Percentiles rank a stretch among this genome's conserved stretches.
Conservation (phyloP, 1,140 invertebrate species). For the Neotoxoptera formosana region DNA sequence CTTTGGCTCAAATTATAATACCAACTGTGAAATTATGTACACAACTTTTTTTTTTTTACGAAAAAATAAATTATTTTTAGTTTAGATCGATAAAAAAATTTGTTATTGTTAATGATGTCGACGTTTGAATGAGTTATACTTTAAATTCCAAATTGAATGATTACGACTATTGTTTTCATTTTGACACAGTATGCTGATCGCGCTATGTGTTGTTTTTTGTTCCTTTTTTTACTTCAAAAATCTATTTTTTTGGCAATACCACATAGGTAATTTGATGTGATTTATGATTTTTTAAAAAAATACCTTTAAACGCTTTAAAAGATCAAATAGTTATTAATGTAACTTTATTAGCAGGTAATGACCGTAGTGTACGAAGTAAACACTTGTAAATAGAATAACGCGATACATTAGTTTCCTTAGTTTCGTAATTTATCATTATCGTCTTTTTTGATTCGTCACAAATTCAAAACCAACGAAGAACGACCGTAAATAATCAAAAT, state of each 20-base stretch:
- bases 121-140: background rate
- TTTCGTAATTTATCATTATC: background rate
- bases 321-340: background rate
- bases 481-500: background rate
- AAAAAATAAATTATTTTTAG: background rate
- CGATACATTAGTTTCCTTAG: background rate
- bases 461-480: background rate
- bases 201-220: background rate
- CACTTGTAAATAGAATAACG: background rate
- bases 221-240: background rate
- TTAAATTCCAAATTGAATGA: background rate
- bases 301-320: background rate
- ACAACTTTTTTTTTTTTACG: background rate
- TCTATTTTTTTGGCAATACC: background rate
- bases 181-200: background rate
- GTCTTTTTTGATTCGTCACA: background rate
- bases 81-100: background rate
- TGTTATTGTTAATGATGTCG: background rate
- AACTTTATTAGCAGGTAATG: background rate
- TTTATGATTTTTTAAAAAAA: background rate
- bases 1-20: constrained; percentile 10
- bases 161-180: background rate
- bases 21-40: background rate
- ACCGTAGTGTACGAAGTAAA: background rate
- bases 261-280: background rate